These are phyloP conservation scores for Proteles cristata DNA, from an alignment of 2,113 vertebrate genomes.

Conservation along the genomic window DNA sequence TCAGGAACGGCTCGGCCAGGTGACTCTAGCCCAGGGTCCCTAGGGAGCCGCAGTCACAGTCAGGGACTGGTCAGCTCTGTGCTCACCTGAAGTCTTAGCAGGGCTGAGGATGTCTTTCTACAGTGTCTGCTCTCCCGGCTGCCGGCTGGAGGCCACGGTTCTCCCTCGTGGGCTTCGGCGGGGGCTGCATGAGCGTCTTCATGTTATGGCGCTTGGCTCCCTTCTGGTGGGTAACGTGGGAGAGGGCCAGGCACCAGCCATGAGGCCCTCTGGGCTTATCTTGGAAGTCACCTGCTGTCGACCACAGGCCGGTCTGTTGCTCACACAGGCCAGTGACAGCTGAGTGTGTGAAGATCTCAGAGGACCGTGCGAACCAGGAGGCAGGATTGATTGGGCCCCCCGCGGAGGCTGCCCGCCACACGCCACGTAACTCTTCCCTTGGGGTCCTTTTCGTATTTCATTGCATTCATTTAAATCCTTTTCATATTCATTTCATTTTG, in stretches of 20 bases:
- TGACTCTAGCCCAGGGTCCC: not conserved
- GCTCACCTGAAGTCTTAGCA: not conserved
- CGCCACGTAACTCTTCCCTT: not conserved
- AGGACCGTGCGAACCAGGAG: not conserved
- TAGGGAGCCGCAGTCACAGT: not conserved
- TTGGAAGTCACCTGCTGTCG: not conserved
- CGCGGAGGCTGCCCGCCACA: not conserved
- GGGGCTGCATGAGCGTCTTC: not conserved
- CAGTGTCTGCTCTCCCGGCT: not conserved
- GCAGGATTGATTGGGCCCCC: not conserved
- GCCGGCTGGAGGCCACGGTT: not conserved
- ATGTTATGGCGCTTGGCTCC: accelerated
- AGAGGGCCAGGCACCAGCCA: not conserved
- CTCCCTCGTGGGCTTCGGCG: not conserved
- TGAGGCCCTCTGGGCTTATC: not conserved
- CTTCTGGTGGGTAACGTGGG: not conserved
- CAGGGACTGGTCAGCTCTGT: accelerated
- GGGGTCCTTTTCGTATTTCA: not conserved
- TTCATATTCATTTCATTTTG: not conserved
- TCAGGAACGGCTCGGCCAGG: not conserved
- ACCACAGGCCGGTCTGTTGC: no score
- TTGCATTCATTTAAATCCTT: not conserved
- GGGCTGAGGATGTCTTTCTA: not conserved
- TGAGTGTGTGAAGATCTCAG: not conserved
- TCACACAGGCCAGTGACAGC: not conserved